Percentiles rank a stretch among this genome's conserved stretches.
These are phyloP conservation scores for Catamblyrhynchus diadema DNA, from an alignment of 2,797 vertebrate genomes.

Conservation along the genomic window DNA sequence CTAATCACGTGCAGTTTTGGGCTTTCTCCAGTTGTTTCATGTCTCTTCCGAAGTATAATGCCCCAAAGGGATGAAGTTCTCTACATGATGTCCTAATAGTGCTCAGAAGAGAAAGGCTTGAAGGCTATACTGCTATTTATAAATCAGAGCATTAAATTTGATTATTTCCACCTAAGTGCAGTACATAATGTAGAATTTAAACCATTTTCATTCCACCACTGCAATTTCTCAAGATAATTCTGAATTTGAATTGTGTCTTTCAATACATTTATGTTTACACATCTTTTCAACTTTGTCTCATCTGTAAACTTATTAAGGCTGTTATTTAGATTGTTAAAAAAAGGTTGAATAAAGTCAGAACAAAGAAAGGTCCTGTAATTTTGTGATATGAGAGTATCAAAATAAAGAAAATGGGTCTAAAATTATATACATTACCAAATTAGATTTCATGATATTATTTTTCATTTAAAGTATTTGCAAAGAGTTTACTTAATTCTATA, in stretches of 20 bases:
- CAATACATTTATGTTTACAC: background rate
- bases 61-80: background rate
- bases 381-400: background rate
- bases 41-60: background rate
- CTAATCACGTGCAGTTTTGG: background rate
- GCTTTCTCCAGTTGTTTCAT: background rate
- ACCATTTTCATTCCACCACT: background rate
- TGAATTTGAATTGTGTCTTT: background rate
- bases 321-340: background rate
- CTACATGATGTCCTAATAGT: rapidly evolving
- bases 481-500: background rate
- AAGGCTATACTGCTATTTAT: background rate
- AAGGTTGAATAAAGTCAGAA: background rate
- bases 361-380: background rate
- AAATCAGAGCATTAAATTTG: background rate
- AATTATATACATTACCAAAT: background rate
- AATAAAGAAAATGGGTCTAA: background rate
- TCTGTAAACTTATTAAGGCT: background rate
- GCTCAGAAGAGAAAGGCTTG: background rate
- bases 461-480: background rate
- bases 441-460: background rate
- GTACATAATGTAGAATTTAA: background rate
- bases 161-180: background rate
- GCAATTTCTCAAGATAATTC: background rate
- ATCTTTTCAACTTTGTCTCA: background rate